Base-by-base conservation (phyloP, 2,113 vertebrate genomes). In the Oryzias melastigma region DNA sequence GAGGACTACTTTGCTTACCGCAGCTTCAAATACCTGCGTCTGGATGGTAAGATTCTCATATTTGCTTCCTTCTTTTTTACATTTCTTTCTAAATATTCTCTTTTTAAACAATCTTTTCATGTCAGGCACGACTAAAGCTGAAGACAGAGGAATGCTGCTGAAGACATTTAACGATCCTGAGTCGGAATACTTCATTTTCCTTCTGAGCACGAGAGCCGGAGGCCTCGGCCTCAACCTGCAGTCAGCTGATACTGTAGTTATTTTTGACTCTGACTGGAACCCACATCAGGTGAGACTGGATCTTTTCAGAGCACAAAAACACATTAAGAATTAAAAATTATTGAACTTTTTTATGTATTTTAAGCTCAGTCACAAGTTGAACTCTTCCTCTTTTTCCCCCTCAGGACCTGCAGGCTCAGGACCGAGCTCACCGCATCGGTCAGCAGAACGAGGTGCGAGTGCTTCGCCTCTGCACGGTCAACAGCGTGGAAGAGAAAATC, bases 181-280 rank as follows among this genome's bases (percentile, higher is more conserved):
- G 61, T 96, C 92, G 0, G 93, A 96, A 22, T 98, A 98, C 64
- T 99, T 99, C 75, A 95, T 98, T 76, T 99, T 99, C 81, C 86
- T 99, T 71, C 93, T 99, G 72, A 98, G 95, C 85, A 99, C 97
- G 0, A 91, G 95, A 14, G 96, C 97, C 0, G 96, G 97, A 0
- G 96, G 96, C 0, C 91, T 99, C 4, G 96, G 97, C 1, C 93
- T 99, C 22, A 98, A 98, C 65, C 89, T 99, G 13, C 96, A 98
- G 90, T 98, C 96, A 0, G 97, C 97, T 0, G 96, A 99, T 80
- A 99, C 97, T 0, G 96, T 97, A 14, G 94, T 99, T 71, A 95
- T 99, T 65, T 96, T 99, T 4, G 96, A 98, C 91, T 98, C 95
- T 5, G 97, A 99, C 91, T 99, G 96, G 94, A 98, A 99, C 75